Evolutionary conservation across 2,888 invertebrate species (phyloP), one percentile per base, ranked within the genome.

Genomic region (Noctua comes): DNA sequence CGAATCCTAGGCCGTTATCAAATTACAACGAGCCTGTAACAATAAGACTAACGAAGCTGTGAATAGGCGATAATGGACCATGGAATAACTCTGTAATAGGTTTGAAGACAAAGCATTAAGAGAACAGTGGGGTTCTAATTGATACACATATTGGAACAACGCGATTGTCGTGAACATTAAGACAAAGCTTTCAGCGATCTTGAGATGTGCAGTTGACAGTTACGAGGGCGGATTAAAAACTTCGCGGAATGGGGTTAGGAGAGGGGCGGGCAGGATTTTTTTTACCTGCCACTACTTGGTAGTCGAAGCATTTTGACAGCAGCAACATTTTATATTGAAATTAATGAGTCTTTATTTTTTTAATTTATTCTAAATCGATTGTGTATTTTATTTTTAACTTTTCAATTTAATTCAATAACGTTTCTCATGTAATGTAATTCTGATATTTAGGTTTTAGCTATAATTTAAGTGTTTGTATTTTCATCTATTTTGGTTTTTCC

Each of bases 31-130:
- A 79, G 59, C 4, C 68, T 62, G 31, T 24, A 66, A 76, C 65
- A 80, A 80, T 80, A 46, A 69, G 27, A 59, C 18, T 76, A 80
- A 80, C 81, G 54, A 81, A 80, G 59, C 57, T 43, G 43, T 43
- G 24, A 80, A 70, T 46, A 66, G 36, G 51, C 43, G 46, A 73
- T 51, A 51, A 76, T 31, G 24, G 31, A 54, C 80, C 80, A 76
- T 59, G 57, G 51, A 80, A 80, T 65, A 66, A 76, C 59, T 66
- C 65, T 66, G 57, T 81, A 81, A 68, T 68, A 16, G n/a, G 7
- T 43, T 18, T 51, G 68, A 76, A 66, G 57, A 59, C 59, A 66
- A 18, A 24, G 21, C 66, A 2, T 43, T 43, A 43, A 13, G 24
- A 40, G 18, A 40, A 51, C 57, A 71, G 59, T 40, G 21, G n/a